Evolutionary conservation across 2,797 vertebrate species (phyloP).

Genomic region (Oreonectes daqikongensis): DNA sequence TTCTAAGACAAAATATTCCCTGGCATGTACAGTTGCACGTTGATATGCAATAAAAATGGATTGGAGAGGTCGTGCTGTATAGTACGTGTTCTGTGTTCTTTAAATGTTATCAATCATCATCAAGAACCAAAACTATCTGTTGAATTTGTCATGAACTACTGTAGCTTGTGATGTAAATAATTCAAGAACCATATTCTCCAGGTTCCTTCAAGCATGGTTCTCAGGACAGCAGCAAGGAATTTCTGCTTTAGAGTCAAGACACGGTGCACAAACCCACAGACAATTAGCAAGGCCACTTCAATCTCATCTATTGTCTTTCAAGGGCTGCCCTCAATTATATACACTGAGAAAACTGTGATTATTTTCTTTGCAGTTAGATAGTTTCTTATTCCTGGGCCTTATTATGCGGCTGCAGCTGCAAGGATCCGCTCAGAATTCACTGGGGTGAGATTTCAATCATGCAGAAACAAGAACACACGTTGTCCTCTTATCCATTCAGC

Average conservation of each 20-base stretch:
- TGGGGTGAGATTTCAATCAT: conserved; percentile 48
- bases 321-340: conserved; percentile 63
- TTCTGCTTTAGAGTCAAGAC: conserved; percentile 53
- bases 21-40: no score
- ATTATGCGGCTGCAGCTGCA: conserved; percentile 29
- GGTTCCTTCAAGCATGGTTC: background rate
- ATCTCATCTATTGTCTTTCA: conserved; percentile 61
- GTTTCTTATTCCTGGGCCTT: conserved; percentile 46
- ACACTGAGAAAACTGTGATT: conserved; percentile 55
- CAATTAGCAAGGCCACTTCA: conserved; percentile 66
- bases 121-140: background rate
- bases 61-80: no score
- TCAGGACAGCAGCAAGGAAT: conserved; percentile 15
- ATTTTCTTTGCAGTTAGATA: conserved; percentile 57
- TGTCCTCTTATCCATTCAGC: conserved; percentile 42
- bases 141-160: conserved; percentile 26
- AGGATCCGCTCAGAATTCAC: conserved; percentile 41
- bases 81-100: no score
- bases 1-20: no score
- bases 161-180: conserved; percentile 38
- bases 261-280: conserved; percentile 61
- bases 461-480: conserved; percentile 46
- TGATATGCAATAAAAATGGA: no score
- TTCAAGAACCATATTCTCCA: conserved; percentile 22
- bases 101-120: background rate